These are phyloP conservation scores for Auanema freiburgensis DNA, from an alignment of 2,888 invertebrate species.

Conservation along the genomic window DNA sequence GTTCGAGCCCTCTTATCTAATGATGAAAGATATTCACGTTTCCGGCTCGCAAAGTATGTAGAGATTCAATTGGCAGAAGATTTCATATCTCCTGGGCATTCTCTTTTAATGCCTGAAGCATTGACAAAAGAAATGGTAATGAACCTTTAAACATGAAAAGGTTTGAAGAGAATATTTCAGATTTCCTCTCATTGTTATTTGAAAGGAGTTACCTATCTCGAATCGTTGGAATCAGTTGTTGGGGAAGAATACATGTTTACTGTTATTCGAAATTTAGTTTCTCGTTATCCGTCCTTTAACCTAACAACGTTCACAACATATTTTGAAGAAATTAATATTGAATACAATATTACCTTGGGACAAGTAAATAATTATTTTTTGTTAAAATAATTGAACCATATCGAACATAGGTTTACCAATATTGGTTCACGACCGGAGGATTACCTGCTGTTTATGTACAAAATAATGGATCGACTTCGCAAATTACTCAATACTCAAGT, in stretches of 20 bases:
- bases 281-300: conserved; percentile 31
- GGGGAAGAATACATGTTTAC: conserved; percentile 49
- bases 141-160: neutral
- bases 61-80: conserved; percentile 59
- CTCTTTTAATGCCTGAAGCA: conserved; percentile 39
- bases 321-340: conserved; percentile 35
- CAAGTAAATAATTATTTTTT: conserved; percentile 22
- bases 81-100: conserved; percentile 48
- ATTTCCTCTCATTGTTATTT: conserved; percentile 55
- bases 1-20: conserved; percentile 34
- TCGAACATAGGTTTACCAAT: conserved; percentile 37
- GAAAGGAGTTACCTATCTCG: conserved; percentile 57
- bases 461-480: conserved; percentile 28
- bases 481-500: conserved; percentile 29
- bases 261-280: conserved; percentile 37
- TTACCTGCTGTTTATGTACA: conserved; percentile 41
- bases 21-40: conserved; percentile 28
- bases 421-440: conserved; percentile 43
- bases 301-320: conserved; percentile 36
- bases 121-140: conserved; percentile 37
- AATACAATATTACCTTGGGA: conserved; percentile 37
- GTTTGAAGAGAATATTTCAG: conserved; percentile 27
- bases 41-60: conserved; percentile 54
- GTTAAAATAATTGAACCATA: neutral
- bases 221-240: conserved; percentile 50